These are phyloP conservation scores for Hyperoodon ampullatus DNA, from an alignment of 2,113 vertebrate genomes.

Conservation along the genomic window DNA sequence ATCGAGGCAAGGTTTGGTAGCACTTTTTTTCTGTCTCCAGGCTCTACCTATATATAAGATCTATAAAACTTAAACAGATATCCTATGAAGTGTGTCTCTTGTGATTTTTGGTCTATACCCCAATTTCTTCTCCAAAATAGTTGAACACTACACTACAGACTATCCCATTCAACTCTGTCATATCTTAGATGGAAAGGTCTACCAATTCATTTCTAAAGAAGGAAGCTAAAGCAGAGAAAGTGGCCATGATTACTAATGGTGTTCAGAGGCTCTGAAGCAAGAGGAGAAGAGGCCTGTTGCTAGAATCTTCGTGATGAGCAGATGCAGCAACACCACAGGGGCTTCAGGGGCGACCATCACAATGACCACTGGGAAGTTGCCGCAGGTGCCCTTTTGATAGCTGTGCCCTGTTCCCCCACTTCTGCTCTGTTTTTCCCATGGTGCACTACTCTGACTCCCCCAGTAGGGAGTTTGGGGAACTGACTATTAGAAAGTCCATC, in stretches of 20 bases:
- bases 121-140: background rate
- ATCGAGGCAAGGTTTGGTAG: background rate
- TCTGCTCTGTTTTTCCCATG: background rate
- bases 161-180: background rate
- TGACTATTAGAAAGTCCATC: background rate
- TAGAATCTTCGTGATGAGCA: background rate
- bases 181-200: background rate
- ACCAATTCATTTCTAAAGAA: background rate
- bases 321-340: fast-evolving
- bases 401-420: too few species aligned
- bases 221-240: background rate
- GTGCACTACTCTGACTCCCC: background rate
- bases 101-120: background rate
- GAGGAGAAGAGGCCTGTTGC: background rate
- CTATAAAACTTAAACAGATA: too few species aligned
- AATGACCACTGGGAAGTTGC: fast-evolving
- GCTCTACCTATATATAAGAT: background rate
- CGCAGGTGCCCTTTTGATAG: background rate
- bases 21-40: background rate
- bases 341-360: fast-evolving
- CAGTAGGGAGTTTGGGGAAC: background rate
- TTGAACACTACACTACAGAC: background rate
- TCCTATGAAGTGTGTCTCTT: background rate
- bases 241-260: background rate
- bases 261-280: too few species aligned